These are phyloP conservation scores for Engraulis encrasicolus DNA, from an alignment of 2,113 vertebrate species.

Conservation along the genomic window DNA sequence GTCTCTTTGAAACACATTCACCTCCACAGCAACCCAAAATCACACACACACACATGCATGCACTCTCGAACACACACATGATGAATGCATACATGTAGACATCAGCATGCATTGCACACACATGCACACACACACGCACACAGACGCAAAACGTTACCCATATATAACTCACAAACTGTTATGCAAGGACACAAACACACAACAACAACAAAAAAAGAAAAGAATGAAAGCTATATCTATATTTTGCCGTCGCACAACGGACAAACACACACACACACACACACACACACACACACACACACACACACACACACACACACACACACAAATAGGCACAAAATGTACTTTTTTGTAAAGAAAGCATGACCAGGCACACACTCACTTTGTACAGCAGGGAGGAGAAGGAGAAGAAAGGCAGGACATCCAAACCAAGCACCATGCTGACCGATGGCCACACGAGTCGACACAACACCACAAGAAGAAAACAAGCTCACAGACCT, in stretches of 20 bases:
- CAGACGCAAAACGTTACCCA: conserved; percentile 6
- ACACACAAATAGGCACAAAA: neutral
- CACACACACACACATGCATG: conserved; percentile 13
- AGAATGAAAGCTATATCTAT: neutral
- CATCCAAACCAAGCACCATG: neutral
- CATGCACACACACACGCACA: conserved; percentile 36
- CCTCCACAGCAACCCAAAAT: conserved; percentile 21
- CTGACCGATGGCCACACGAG: conserved; percentile 8
- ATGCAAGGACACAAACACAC: conserved; percentile 56
- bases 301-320: neutral
- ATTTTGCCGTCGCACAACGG: neutral
- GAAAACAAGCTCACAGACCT: too few species aligned
- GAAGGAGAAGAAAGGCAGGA: neutral
- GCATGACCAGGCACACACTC: conserved; percentile 19
- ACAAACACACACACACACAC: neutral
- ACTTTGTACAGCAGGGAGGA: conserved; percentile 1
- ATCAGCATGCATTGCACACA: neutral
- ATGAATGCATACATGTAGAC: neutral
- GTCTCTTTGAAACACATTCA: conserved; percentile 19
- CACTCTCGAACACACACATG: neutral
- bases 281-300: too few species aligned
- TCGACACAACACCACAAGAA: neutral
- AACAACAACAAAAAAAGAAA: neutral
- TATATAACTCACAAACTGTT: conserved; percentile 49
- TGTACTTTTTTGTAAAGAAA: neutral